A percentile compares a stretch with the other conserved stretches of the same genome.
These are phyloP conservation scores for Gulo gulo DNA, from an alignment of 2,113 vertebrate species.

Conservation along the genomic window DNA sequence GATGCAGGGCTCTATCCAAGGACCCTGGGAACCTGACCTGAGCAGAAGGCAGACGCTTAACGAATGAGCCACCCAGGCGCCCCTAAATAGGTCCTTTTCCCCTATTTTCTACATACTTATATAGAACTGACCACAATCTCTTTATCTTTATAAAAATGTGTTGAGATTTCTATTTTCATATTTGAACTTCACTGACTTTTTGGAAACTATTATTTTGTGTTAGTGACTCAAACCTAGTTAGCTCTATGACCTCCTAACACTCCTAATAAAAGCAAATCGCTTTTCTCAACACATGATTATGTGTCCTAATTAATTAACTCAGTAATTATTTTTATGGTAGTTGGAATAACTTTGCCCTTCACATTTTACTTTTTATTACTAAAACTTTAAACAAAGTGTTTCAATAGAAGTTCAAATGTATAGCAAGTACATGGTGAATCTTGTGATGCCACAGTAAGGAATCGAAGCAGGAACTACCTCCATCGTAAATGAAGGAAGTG, in stretches of 20 bases:
- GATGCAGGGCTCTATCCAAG: too few relatives aligned
- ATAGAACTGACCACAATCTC: neutral
- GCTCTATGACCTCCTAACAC: neutral
- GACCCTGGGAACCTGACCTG: too few relatives aligned
- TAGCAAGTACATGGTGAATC: neutral
- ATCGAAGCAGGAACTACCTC: neutral
- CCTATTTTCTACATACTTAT: neutral
- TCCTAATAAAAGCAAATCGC: neutral
- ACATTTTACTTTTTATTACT: neutral
- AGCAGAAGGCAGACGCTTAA: too few relatives aligned
- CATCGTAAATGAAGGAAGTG: neutral
- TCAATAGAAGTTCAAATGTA: neutral
- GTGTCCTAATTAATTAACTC: neutral
- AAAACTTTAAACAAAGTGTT: neutral
- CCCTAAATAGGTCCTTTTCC: neutral
- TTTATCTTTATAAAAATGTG: neutral
- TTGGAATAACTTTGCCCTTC: neutral
- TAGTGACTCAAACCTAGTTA: conserved; percentile 10
- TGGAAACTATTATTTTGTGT: neutral
- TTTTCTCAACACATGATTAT: neutral
- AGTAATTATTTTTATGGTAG: neutral
- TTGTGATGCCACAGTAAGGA: neutral
- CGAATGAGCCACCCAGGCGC: too few relatives aligned
- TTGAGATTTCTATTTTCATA: neutral
- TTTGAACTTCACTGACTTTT: neutral